Base-by-base conservation (phyloP, 2,888 invertebrate genomes). In the Petrophora chlorosata region DNA sequence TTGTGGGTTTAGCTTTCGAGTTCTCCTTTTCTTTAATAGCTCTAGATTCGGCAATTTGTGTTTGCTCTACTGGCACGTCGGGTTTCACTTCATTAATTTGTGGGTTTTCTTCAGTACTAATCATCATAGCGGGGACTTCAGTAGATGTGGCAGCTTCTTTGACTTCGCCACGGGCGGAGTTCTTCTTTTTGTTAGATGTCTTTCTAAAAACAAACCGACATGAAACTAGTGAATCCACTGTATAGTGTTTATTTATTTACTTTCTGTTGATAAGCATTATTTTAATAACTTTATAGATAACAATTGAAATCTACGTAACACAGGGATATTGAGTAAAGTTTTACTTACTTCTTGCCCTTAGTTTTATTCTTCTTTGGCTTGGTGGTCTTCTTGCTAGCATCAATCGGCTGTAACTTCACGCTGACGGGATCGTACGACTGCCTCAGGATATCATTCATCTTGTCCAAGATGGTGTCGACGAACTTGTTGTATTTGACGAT, bases 401-500 rank as follows among this genome's bases (percentile, higher is more conserved):
- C 82, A 7, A 90, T 91, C 0, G 91, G 91, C 56, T 93, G 92
- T 19, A 95, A 81, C 69, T 94, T 94, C 0, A 97, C 96, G 59
- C 94, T 94, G 46, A 97, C 96, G 0, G 96, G 96, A 75, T 97
- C 96, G 81, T 96, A 97, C 36, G 95, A 95, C 56, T 93, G 92
- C 35, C 94, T 92, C 57, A 97, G 85, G 49, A 96, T 95, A 62
- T 94, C 93, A 83, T 96, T 97, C 85, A 97, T 96, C 65, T 95
- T 92, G 46, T 93, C 93, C 56, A 96, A 91, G 61, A 96, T 95
- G 65, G 94, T 95, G 83, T 97, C 97, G 45, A 96, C 94, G 79
- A 96, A 96, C 61, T 94, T 92, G 84, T 97, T 97, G 89, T 96
- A 96, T 72, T 96, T 96, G 38, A 94, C 92, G 19, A 95, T 94